phyloP scores from a whole-genome alignment of 2,113 vertebrate species.

The Strix uralensis region DNA sequence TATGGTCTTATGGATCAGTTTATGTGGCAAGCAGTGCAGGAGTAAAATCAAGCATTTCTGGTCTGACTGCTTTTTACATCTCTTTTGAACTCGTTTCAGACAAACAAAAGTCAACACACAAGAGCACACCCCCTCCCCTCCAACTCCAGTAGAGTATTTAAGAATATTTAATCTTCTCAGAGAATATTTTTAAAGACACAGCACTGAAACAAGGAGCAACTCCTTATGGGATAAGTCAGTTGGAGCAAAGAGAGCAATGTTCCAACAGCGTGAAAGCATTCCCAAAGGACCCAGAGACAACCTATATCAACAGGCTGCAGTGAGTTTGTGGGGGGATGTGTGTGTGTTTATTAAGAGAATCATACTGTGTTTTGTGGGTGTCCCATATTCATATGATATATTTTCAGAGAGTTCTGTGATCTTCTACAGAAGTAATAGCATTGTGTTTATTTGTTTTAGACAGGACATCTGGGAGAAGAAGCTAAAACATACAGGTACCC shows the following conservation, averaged over 20 bases:
- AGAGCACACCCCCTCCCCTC: accelerated
- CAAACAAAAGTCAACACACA: background rate
- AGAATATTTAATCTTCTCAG: background rate
- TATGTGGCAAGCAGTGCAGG: background rate
- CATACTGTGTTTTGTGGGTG: background rate
- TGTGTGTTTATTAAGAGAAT: background rate
- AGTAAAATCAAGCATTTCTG: background rate
- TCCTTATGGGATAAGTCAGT: background rate
- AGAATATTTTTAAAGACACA: background rate
- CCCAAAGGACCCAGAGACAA: background rate
- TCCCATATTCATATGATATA: background rate
- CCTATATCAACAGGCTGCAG: background rate
- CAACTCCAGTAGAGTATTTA: background rate
- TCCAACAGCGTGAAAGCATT: background rate
- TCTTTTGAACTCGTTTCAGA: background rate
- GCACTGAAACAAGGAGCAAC: background rate
- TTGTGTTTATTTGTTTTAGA: background rate
- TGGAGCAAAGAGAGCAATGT: background rate
- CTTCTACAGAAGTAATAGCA: background rate
- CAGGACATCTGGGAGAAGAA: background rate
- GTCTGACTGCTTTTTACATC: background rate
- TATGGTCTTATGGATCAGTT: background rate
- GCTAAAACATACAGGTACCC: background rate
- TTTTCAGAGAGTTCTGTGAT: background rate
- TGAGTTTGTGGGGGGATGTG: accelerated